Base-by-base conservation (phyloP, 92 coral and sea anemone species). In the Phenganax marumi region DNA sequence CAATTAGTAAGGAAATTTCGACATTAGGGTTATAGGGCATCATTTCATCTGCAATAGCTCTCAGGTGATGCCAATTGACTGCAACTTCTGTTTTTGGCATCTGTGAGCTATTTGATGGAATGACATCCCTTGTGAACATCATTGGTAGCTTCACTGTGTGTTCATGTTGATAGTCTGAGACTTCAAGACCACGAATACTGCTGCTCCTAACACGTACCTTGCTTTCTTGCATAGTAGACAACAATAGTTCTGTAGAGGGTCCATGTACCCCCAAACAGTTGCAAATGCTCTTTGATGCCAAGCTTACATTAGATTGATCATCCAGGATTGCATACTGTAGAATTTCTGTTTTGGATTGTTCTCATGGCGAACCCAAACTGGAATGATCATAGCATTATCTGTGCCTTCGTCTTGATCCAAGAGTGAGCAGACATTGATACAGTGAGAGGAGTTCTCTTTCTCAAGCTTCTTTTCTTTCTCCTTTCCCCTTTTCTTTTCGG, bases 81-180 rank as follows among this genome's bases (percentile, higher is more conserved):
- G 88, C 84, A 19, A 88, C 86, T 57, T 80, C 69, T 60, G 80
- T 79, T 68, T 81, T 85, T 50, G 91, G 86, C 76, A 89, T 89
- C 89, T 89, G 89, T 25, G 74, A 85, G 8, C 84, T 64, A 50
- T 72, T 85, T 5, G 86, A 52, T 21, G 91, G 81, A 19, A 88
- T 81, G 39, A 23, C 48, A n/a, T 81, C 81, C 23, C 87, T 33
- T 10, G 51, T 51, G 75, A 74, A 89, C 73, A 76, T 10, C 62
- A 76, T 69, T 16, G 91, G 87, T 62, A 86, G 49, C 84, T 81
- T 78, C 57, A 86, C 84, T 24, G 49, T 47, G 79, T 65, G 69
- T 21, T 78, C 72, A 51, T 74, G 33, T 12, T 77, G 61, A 70
- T 81, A 86, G 51, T 86, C 88, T 52, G 46, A 14, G 14, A 86